Percentiles rank a stretch among this genome's conserved stretches.
Evolutionary conservation across 1,140 invertebrate genomes (phyloP).

Genomic region (Bathynomus jamesi): DNA sequence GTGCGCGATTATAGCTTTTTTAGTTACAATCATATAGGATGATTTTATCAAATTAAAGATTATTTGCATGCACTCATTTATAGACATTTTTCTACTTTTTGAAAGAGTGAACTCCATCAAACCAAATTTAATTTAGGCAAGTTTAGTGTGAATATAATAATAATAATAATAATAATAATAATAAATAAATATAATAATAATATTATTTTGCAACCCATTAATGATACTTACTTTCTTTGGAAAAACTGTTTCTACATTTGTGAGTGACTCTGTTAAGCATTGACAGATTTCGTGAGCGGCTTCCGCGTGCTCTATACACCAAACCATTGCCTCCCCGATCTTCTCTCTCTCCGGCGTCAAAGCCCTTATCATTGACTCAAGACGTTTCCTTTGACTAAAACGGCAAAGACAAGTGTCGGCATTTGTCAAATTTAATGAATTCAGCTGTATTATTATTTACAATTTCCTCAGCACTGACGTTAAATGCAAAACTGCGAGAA

Average conservation of each 20-base stretch:
- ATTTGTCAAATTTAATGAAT: neutral
- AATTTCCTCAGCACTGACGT: neutral
- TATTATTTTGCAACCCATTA: neutral
- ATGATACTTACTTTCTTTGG: conserved; percentile 62
- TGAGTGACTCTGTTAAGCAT: conserved; percentile 75
- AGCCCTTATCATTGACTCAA: conserved; percentile 83
- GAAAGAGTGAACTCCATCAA: too few species aligned
- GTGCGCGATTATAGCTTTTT: too few species aligned
- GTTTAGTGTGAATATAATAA: too few species aligned
- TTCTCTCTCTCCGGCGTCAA: conserved; percentile 76
- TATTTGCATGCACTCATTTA: too few species aligned
- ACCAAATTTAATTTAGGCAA: too few species aligned
- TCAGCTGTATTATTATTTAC: neutral
- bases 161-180: too few species aligned
- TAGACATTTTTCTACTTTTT: too few species aligned
- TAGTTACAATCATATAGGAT: too few species aligned
- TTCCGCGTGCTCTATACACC: conserved; percentile 97
- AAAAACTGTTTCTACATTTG: conserved; percentile 67
- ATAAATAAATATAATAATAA: too few species aligned
- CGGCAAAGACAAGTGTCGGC: neutral
- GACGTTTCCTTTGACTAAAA: conserved; percentile 71
- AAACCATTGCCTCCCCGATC: conserved; percentile 93
- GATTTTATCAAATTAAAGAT: too few species aligned
- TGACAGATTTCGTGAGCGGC: conserved; percentile 92
- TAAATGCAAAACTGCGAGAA: neutral